Evolutionary conservation across 1,140 invertebrate species (phyloP).

Genomic region (Trachymyrmex septentrionalis): DNA sequence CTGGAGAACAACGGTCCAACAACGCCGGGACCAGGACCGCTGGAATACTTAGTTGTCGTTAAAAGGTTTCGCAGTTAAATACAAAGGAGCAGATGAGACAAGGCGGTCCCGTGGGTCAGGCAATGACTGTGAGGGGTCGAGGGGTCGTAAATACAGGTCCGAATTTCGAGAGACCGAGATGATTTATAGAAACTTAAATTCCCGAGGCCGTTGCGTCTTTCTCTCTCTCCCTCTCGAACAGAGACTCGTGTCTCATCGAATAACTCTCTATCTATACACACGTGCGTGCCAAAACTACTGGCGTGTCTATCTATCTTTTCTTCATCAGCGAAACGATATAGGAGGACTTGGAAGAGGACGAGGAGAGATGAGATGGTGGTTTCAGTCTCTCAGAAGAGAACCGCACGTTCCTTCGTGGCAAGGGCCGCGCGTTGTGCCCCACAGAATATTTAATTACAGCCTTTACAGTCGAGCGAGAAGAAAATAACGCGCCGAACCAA

Average conservation of each 20-base stretch:
- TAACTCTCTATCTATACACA: slow-evolving; percentile 52
- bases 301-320: slow-evolving; percentile 72
- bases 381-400: slow-evolving; percentile 35
- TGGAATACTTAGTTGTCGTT: slow-evolving; percentile 84
- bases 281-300: slow-evolving; percentile 61
- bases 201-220: slow-evolving; percentile 72
- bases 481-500: slow-evolving; percentile 80
- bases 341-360: slow-evolving; percentile 4
- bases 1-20: slow-evolving; percentile 17
- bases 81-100: slow-evolving; percentile 80
- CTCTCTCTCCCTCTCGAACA: slow-evolving; percentile 3
- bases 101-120: slow-evolving; percentile 77
- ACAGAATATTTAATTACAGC: slow-evolving; percentile 83
- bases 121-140: slow-evolving; percentile 70
- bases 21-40: slow-evolving; percentile 35
- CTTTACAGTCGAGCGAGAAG: slow-evolving; percentile 76
- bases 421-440: slow-evolving; percentile 62
- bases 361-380: neutral
- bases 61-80: slow-evolving; percentile 82
- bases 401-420: slow-evolving; percentile 55
- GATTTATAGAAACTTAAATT: slow-evolving; percentile 86
- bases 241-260: slow-evolving; percentile 61
- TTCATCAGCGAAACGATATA: slow-evolving; percentile 61
- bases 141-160: slow-evolving; percentile 84
- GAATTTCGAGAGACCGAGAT: slow-evolving; percentile 83